Base-by-base conservation (phyloP, 2,797 vertebrate species). In the Microctenopoma lineatum region DNA sequence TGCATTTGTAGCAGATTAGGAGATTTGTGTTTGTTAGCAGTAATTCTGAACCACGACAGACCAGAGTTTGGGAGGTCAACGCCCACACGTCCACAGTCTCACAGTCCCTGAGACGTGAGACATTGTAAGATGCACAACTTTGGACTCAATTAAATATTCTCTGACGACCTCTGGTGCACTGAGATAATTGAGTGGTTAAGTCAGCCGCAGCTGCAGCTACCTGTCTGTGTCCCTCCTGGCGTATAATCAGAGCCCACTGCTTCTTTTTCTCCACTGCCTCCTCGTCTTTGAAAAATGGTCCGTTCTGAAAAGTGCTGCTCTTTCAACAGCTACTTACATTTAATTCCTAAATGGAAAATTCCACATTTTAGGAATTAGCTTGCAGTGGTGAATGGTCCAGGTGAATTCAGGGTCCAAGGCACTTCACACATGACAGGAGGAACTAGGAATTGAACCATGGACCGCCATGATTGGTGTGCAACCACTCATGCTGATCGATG, bases 91-190 rank as follows among this genome's bases (percentile, higher is more conserved):
- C 58, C 59, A 38, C 50, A 46, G 50, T 27, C 52, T 47, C 73
- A 80, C 32, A 66, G 67, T 76, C 65, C 26, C 26, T 27, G 32
- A 83, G 75, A 69, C 50, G 38, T 34, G 48, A 81, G 63, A 53
- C 26, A 1, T 27, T 81, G 80, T 84, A 75, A 84, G 83, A 84
- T 65, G 76, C 56, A 66, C 60, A 87, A 85, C 80, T 81, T 45
- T 84, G 79, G 76, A 88, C 85, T 84, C 81, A 74, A 81, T 89
- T 89, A 89, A 88, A 84, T 76, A 85, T 87, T 85, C 77, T 80
- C 69, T 39, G 63, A 80, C 84, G 86, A 89, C 86, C 86, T 73
- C 73, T 73, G 77, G 67, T 55, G 70, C 74, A 75, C 75, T 14
- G 21, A 77, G 77, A 87, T 90, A 90, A 89, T 83, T 85, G 81